Conservation (phyloP, 1,140 invertebrate species). For the Pomacea maculata region DNA sequence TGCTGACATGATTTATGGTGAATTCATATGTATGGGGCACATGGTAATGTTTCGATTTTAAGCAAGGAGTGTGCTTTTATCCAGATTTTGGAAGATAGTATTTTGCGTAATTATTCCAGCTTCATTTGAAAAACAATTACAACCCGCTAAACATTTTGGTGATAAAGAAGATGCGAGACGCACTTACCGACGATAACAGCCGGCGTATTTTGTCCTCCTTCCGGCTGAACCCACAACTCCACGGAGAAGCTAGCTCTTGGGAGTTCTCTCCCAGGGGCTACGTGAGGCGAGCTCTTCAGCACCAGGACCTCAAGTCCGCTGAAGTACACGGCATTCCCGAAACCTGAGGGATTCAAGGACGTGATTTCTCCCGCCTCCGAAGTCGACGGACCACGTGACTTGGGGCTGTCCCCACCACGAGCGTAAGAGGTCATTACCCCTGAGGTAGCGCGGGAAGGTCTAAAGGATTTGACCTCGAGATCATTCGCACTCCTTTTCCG, state of each 20-base stretch:
- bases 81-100: too few species aligned
- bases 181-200: conserved; percentile 45
- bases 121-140: too few species aligned
- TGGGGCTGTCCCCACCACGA: neutral
- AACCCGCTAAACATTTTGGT: too few species aligned
- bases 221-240: conserved; percentile 44
- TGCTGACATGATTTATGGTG: too few species aligned
- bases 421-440: neutral
- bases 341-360: conserved; percentile 5
- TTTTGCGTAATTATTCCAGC: too few species aligned
- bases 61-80: too few species aligned
- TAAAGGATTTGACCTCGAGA: neutral
- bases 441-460: too few species aligned
- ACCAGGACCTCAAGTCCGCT: conserved; percentile 37
- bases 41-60: too few species aligned
- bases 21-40: too few species aligned
- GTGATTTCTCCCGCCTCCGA: neutral
- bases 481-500: neutral
- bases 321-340: conserved; percentile 42
- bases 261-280: conserved; percentile 11
- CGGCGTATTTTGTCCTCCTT: conserved; percentile 43
- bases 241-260: conserved; percentile 36
- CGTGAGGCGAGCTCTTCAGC: conserved; percentile 16
- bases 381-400: neutral
- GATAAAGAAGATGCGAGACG: too few species aligned